These are phyloP conservation scores for Progne subis DNA, from an alignment of 2,113 vertebrate genomes.

Conservation along the genomic window DNA sequence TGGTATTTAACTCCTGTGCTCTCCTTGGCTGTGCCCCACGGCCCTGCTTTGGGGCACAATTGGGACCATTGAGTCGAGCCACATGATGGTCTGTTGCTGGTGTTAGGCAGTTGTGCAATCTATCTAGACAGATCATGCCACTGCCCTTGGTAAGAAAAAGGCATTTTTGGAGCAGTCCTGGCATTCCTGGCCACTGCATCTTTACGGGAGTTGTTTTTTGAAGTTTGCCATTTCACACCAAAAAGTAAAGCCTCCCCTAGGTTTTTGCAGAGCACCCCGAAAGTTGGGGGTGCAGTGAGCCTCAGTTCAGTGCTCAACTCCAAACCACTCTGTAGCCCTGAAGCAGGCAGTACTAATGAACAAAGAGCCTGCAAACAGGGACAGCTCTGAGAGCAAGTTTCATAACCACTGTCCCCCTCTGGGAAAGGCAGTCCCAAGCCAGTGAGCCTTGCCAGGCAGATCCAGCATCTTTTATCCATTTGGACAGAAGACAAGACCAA, in stretches of 20 bases:
- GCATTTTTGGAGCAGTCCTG: neutral
- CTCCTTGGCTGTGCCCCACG: neutral
- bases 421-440: neutral
- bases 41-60: neutral
- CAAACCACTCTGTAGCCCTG: neutral
- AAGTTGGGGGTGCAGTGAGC: neutral
- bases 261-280: neutral
- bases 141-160: neutral
- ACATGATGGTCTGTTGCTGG: neutral
- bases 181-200: neutral
- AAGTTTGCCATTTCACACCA: neutral
- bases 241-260: neutral
- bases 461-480: conserved; percentile 41
- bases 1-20: neutral
- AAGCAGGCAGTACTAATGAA: neutral
- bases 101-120: neutral
- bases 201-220: neutral
- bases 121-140: neutral
- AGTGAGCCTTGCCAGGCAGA: neutral
- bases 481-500: conserved; percentile 22
- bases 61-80: neutral
- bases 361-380: conserved; percentile 26
- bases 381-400: conserved; percentile 11
- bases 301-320: neutral
- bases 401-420: conserved; percentile 10